Base-by-base conservation (phyloP, 2,113 vertebrate genomes). In the Albula glossodonta region DNA sequence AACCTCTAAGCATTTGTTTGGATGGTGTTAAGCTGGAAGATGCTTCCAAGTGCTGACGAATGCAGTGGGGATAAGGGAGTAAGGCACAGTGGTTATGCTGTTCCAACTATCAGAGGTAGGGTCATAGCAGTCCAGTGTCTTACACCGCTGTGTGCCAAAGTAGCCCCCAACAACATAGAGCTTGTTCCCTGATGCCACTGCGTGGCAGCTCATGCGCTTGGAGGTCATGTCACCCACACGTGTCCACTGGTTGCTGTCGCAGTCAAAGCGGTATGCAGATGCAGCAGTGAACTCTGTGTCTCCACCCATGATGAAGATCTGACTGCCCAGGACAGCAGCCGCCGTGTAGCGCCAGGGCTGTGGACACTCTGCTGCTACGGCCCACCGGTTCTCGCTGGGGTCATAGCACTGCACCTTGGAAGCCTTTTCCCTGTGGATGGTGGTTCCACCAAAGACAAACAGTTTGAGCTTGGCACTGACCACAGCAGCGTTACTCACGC, bases 41-140 rank as follows among this genome's bases (percentile, higher is more conserved):
- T 99, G 97, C 89, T 98, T 99, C 98, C 98, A 99, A 80, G 98
- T 99, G 94, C 98, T 99, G 89, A 99, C 97, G 1, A 99, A 99
- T 87, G 98, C 98, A 0, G 98, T 99, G 85, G 98, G 98, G 91
- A 99, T 99, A 84, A 99, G 96, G 0, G 98, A 99, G 92, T 99
- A 99, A 93, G 98, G 98, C 95, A 99, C 98, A 0, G 97, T 98
- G 22, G 98, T 99, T 90, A 99, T 96, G 89, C 97, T 98, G 94
- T 96, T 97, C 98, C 98, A 99, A 0, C 96, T 97, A 89, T 99
- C 97, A 0, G 96, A 97, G 0, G 91, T 97, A 0, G 98, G 98
- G 93, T 99, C 98, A 0, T 99, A 99, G 92, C 98, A 99, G 94
- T 99, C 98, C 92, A 99, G 87, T 0, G 97, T 99, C 94, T 99